Evolutionary conservation across 2,113 vertebrate species (phyloP).

Genomic region (Epinephelus fuscoguttatus): DNA sequence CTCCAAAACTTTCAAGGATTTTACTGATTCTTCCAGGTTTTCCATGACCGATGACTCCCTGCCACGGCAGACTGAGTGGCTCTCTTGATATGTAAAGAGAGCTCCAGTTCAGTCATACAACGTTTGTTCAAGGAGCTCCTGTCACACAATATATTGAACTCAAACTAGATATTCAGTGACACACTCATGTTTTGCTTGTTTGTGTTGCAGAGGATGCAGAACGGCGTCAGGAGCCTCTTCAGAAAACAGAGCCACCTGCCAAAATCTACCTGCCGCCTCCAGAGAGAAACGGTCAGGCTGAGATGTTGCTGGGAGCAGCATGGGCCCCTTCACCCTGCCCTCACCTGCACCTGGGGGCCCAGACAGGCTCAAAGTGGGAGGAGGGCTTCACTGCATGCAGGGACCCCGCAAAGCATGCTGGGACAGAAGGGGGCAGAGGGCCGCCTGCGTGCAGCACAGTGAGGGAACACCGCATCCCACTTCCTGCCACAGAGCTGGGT

Average conservation of each 20-base stretch:
- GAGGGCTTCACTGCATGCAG: conserved; percentile 27
- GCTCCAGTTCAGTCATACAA: not conserved
- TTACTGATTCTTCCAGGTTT: too few relatives aligned
- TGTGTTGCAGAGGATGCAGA: conserved; percentile 52
- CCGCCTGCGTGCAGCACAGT: conserved; percentile 25
- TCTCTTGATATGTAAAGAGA: not conserved
- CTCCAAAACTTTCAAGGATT: too few relatives aligned
- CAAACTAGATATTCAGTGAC: not conserved
- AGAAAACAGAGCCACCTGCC: conserved; percentile 43
- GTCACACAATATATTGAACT: not conserved
- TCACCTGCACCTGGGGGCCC: conserved; percentile 44
- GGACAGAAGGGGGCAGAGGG: not conserved
- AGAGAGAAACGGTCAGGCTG: conserved; percentile 14
- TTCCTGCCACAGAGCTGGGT: conserved; percentile 86
- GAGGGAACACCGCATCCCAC: conserved; percentile 78
- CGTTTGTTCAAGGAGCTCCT: not conserved
- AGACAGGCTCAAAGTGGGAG: conserved; percentile 9
- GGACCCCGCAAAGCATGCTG: conserved; percentile 14
- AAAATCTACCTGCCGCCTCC: not conserved
- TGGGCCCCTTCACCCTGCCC: conserved; percentile 30
- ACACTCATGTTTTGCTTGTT: not conserved
- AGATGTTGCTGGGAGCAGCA: conserved; percentile 5
- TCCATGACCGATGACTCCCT: too few relatives aligned
- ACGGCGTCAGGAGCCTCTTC: conserved; percentile 28
- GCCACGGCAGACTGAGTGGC: not conserved